Percentiles rank a stretch among this genome's conserved stretches.
Evolutionary conservation across 2,888 invertebrate genomes (phyloP).

Genomic region (Pogonocherus hispidulus): DNA sequence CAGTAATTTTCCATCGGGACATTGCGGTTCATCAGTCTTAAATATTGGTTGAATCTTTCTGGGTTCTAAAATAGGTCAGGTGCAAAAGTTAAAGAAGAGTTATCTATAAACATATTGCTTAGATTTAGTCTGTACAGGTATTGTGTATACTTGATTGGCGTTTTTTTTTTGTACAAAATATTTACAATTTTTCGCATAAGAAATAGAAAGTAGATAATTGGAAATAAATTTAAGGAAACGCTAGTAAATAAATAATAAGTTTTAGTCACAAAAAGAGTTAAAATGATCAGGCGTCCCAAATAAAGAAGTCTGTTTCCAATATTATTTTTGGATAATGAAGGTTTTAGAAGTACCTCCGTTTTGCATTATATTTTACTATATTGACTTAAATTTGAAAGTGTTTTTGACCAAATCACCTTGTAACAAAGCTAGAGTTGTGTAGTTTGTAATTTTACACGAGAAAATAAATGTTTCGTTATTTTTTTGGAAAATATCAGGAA

Average conservation of each 20-base stretch:
- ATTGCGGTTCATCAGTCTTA: constrained; percentile 94
- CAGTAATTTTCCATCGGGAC: constrained; percentile 90
- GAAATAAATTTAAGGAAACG: neutral
- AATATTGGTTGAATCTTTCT: constrained; percentile 89
- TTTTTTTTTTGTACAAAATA: constrained; percentile 52
- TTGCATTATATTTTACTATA: too few species aligned
- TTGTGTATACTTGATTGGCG: constrained; percentile 54
- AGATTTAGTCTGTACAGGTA: constrained; percentile 51
- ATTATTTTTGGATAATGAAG: neutral
- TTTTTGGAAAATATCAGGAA: too few species aligned
- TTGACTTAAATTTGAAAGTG: too few species aligned
- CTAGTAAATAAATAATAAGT: neutral
- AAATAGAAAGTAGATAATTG: constrained; percentile 52
- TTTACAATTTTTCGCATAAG: constrained; percentile 44
- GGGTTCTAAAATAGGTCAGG: constrained; percentile 78
- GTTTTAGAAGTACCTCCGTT: too few species aligned
- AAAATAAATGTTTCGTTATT: too few species aligned
- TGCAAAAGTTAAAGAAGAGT: neutral
- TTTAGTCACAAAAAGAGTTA: constrained; percentile 23
- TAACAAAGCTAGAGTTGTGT: too few species aligned
- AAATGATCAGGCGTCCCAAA: neutral
- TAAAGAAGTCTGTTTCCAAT: neutral
- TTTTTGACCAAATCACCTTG: too few species aligned
- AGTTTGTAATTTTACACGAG: too few species aligned
- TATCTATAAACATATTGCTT: neutral